phyloP scores from a whole-genome alignment of 2,113 vertebrate species.

The Procapra przewalskii region DNA sequence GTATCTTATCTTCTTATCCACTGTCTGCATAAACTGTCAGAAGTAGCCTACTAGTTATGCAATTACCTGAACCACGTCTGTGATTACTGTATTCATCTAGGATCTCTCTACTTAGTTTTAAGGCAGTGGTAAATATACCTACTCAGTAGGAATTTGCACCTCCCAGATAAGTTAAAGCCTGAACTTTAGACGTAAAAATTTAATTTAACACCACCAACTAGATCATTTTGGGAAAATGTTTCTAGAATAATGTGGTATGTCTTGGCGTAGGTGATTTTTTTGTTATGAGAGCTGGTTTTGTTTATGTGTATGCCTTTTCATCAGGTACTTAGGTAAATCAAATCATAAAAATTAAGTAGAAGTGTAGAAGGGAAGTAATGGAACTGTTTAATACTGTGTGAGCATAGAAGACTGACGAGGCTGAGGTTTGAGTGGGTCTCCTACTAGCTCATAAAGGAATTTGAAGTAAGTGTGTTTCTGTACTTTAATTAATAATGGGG shows the following conservation, averaged over 20 bases:
- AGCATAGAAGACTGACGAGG: neutral
- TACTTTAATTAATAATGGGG: neutral
- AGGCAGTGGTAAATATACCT: constrained; percentile 2
- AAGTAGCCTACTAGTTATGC: neutral
- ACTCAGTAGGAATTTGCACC: neutral
- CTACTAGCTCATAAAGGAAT: neutral
- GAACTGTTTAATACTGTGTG: neutral
- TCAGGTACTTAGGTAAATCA: neutral
- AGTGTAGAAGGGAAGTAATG: neutral
- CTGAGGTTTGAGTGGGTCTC: neutral
- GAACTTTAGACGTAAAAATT: constrained; percentile 6
- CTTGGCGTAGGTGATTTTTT: neutral
- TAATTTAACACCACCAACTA: neutral
- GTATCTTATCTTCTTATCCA: neutral
- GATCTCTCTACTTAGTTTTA: constrained; percentile 3
- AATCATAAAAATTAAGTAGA: neutral
- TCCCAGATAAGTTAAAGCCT: constrained; percentile 19
- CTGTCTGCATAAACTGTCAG: neutral
- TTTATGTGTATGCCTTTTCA: neutral
- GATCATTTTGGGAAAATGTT: neutral
- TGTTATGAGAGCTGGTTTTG: neutral
- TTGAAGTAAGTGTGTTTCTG: neutral
- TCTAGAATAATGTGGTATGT: neutral
- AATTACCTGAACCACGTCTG: neutral
- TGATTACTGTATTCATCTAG: neutral